phyloP scores from a whole-genome alignment of 2,888 invertebrate species.

The Agrochola lota region DNA sequence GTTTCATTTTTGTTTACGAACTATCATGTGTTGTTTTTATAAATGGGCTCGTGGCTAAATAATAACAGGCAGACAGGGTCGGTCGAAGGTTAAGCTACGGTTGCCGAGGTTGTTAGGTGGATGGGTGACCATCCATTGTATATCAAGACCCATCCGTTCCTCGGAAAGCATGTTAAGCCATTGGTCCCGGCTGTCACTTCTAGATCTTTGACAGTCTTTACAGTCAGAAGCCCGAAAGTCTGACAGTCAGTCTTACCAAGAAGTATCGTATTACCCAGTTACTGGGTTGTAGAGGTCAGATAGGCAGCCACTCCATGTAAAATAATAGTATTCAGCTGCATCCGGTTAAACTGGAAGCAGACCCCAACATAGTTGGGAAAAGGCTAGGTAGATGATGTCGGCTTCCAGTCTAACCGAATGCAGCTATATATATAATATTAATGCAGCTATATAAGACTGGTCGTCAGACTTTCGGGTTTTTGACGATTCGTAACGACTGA shows the following conservation, averaged over 20 bases:
- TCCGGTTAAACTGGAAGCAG: background rate
- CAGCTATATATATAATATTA: too few species aligned
- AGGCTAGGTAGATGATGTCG: background rate
- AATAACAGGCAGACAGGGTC: background rate
- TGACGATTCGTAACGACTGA: too few species aligned
- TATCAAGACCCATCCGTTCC: too few species aligned
- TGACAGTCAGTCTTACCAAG: background rate
- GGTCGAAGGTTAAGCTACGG: background rate
- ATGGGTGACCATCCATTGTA: too few species aligned
- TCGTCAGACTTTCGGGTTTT: too few species aligned
- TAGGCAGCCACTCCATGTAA: too few species aligned
- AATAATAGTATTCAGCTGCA: too few species aligned
- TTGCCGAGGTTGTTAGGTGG: background rate
- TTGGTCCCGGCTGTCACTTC: background rate
- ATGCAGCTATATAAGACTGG: too few species aligned
- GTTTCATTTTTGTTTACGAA: background rate
- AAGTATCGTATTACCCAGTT: background rate
- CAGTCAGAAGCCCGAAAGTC: background rate
- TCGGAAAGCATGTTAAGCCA: too few species aligned
- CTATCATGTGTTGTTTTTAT: background rate
- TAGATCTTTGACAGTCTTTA: background rate
- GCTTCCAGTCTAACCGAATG: too few species aligned
- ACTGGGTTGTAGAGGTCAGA: background rate
- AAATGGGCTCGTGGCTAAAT: background rate
- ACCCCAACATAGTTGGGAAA: background rate